Base-by-base conservation (phyloP, 2,113 vertebrate genomes). In the Sialia sialis region DNA sequence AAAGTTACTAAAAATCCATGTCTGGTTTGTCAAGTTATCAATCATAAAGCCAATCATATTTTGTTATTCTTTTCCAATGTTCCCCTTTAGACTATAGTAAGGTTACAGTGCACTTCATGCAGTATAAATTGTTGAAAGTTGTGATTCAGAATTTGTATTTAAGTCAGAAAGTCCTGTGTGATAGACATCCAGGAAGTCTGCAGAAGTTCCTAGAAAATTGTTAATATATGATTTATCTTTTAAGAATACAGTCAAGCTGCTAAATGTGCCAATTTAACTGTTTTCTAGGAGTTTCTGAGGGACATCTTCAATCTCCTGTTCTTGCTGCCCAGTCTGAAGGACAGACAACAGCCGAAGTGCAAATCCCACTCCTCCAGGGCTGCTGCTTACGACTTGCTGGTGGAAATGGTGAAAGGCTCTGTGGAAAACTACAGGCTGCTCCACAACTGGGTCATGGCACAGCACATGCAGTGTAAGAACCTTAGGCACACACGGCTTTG, bases 391-490 rank as follows among this genome's bases (percentile, higher is more conserved):
- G 99, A 99, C 97, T 97, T 99, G 81, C 97, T 99, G 96, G 99
- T 99, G 96, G 99, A 99, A 95, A 99, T 99, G 97, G 99, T 99
- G 32, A 99, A 99, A 87, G 99, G 99, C 10, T 99, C 99, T 0
- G 98, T 99, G 96, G 99, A 99, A 85, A 99, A 99, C 98, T 99
- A 99, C 98, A 98, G 99, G 49, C 98, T 99, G 68, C 99, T 99
- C 41, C 99, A 99, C 97, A 99, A 99, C 97, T 99, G 99, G 99
- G 99, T 99, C 79, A 99, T 99, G 99, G 98, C 99, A 6, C 99
- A 99, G 93, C 99, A 99, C 96, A 99, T 99, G 99, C 99, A 99
- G 93, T 98, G 99, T 99, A 98, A 99, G 98, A 81, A 59, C 60
- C 67, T 86, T 66, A 43, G 59, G 89, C 66, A 26, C 38, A 25